Base-by-base conservation (phyloP, 2,113 vertebrate genomes). In the Lepus europaeus region DNA sequence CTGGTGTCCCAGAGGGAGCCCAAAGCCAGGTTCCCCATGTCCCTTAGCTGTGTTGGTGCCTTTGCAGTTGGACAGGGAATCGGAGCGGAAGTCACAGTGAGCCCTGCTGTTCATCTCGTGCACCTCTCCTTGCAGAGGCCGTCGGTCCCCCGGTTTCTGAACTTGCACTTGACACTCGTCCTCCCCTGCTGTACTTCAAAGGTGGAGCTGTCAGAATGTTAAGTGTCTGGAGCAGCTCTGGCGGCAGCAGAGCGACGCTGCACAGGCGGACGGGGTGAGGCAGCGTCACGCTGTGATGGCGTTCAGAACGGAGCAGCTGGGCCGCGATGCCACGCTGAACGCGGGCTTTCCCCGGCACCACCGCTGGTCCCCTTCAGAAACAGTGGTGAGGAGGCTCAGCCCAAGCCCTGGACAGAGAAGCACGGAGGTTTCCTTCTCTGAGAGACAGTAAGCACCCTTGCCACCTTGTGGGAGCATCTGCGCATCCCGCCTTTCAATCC, bases 151-250 rank as follows among this genome's bases (percentile, higher is more conserved):
- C 85, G 16, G 78, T 25, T 81, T 80, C 63, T 89, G 70, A 80
- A 92, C 86, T 82, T 79, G 64, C 66, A 59, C 79, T 87, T 70
- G 80, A 82, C 53, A 22, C 23, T 27, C n/a, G 45, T 87, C 59
- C 33, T 83, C 80, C 87, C 69, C 72, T 87, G 16, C 66, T 59
- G 19, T 93, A 76, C 53, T 81, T 93, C 76, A 79, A 93, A 87
- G 53, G 36, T 5, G 1, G 64, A 78, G 27, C 45, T 72, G 45
- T 87, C 59, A 20, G 66, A 87, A 89, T 66, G 59, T 36, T 69
- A 61, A 74, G 14, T 73, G 36, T 64, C 49, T 23, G 33, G 10
- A 85, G 22, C 27, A n/a, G 17, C 49, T 86, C 36, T 79, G 23
- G 12, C 51, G 27, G 25, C 31, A 25, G 51, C 39, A 83, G 36